phyloP scores from a whole-genome alignment of 2,113 vertebrate genomes.

The Phylloscopus whistleri region DNA sequence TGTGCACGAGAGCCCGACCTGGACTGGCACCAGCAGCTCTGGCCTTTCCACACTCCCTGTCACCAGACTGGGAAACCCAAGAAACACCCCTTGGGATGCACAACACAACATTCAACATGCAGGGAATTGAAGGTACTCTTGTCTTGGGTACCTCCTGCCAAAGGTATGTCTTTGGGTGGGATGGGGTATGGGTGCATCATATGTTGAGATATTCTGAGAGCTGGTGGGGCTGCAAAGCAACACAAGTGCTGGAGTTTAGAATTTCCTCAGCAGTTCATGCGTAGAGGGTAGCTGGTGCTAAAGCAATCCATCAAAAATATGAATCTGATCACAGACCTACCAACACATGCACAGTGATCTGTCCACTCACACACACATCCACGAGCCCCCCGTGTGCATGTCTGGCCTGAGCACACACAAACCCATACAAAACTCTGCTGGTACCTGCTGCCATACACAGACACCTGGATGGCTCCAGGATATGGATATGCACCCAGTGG shows the following conservation, averaged over 20 bases:
- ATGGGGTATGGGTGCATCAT: background rate
- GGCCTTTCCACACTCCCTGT: background rate
- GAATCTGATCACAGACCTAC: background rate
- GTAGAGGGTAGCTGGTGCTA: background rate
- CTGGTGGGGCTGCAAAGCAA: background rate
- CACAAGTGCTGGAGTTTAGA: background rate
- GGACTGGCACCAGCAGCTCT: background rate
- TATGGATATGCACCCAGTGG: fast-evolving
- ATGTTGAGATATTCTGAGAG: background rate
- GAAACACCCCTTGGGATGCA: background rate
- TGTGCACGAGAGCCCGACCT: fast-evolving
- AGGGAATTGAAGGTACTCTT: background rate
- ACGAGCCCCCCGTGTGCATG: fast-evolving
- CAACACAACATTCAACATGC: background rate
- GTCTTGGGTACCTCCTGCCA: background rate
- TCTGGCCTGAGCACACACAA: background rate
- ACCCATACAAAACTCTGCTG: background rate
- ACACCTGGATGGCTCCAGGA: background rate
- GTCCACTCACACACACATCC: background rate
- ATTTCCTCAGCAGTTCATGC: background rate
- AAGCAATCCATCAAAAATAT: background rate
- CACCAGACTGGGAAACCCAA: background rate
- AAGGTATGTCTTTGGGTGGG: background rate
- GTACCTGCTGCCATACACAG: background rate
- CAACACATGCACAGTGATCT: background rate